Base-by-base conservation (phyloP, 2,888 invertebrate species). In the Cosmia trapezina region DNA sequence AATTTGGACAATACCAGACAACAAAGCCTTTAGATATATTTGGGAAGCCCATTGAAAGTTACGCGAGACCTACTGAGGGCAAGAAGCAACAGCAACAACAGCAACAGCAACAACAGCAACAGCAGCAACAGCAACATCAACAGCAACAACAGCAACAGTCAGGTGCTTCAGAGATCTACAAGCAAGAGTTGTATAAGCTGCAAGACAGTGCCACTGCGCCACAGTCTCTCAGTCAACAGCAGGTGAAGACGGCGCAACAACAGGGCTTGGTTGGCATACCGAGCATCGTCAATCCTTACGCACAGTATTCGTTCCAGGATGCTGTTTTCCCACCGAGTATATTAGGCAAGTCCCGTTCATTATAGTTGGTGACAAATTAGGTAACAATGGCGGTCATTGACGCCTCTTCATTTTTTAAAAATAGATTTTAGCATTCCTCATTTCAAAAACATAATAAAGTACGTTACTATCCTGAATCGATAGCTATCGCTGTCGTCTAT, bases 181-280 rank as follows among this genome's bases (percentile, higher is more conserved):
- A 96, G 80, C 94, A 94, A 1, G 95, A 96, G 83, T 91, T 96
- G 11, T 96, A 90, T 78, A 94, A 96, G 82, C 84, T 96, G 49
- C 91, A 93, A 4, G 95, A 96, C 75, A 94, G 91, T 67, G 93
- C 93, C 54, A 89, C 94, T 5, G 93, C 95, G 0, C 93, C 94
- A 2, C 95, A 95, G 76, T 91, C 92, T 1, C 83, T 92, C 59
- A 93, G 85, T 59, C 94, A 95, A 76, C 94, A 95, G 76, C 93
- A 94, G 75, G 95, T 95, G 81, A 95, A 95, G 87, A 95, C 95
- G 7, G 95, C 93, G 5, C 96, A 96, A 79, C 95, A 95, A 76
- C 95, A 95, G 71, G 83, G 78, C 33, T 86, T 90, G 67, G 85
- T 75, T 67, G 90, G 88, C 49, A 76, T 88, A 37, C 88, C 90